phyloP scores from a whole-genome alignment of 2,797 vertebrate genomes.

The Danio kyathit region DNA sequence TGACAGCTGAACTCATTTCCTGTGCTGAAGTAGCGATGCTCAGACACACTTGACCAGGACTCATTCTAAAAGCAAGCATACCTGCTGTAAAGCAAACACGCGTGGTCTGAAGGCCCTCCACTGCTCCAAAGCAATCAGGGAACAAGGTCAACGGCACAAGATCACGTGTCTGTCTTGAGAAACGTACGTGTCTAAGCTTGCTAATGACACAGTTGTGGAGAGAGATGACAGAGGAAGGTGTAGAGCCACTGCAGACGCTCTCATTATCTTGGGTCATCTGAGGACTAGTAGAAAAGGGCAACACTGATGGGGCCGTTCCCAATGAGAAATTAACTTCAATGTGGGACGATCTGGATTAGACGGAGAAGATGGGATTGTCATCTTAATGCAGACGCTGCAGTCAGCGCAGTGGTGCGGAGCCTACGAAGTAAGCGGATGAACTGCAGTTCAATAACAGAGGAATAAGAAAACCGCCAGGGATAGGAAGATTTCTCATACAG shows the following conservation, averaged over 20 bases:
- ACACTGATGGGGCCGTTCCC: background rate
- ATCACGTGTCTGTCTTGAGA: slow-evolving; percentile 6
- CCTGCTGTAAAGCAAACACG: slow-evolving; percentile 19
- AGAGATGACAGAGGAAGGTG: background rate
- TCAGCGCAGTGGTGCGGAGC: background rate
- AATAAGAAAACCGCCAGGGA: slow-evolving; percentile 30
- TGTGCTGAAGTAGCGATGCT: slow-evolving; percentile 4
- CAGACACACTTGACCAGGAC: slow-evolving; percentile 12
- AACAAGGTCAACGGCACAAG: slow-evolving; percentile 12
- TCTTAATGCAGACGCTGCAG: slow-evolving; percentile 37
- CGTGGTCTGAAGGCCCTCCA: background rate
- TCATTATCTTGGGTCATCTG: slow-evolving; percentile 34
- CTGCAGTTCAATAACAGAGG: slow-evolving; percentile 16
- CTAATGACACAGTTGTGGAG: slow-evolving; percentile 33
- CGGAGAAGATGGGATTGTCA: slow-evolving; percentile 8
- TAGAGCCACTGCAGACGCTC: background rate
- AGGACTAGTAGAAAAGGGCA: background rate
- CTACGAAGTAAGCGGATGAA: slow-evolving; percentile 35
- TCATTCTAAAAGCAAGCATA: background rate
- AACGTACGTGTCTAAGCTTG: background rate
- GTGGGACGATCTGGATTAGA: slow-evolving; percentile 31
- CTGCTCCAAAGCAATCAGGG: slow-evolving; percentile 21
- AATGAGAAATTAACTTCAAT: slow-evolving; percentile 12
- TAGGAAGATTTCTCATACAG: slow-evolving; percentile 13
- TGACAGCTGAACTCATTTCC: slow-evolving; percentile 8